A percentile compares a stretch with the other conserved stretches of the same genome.
phyloP scores from a whole-genome alignment of 1,140 invertebrate genomes.

The Danaus plexippus region DNA sequence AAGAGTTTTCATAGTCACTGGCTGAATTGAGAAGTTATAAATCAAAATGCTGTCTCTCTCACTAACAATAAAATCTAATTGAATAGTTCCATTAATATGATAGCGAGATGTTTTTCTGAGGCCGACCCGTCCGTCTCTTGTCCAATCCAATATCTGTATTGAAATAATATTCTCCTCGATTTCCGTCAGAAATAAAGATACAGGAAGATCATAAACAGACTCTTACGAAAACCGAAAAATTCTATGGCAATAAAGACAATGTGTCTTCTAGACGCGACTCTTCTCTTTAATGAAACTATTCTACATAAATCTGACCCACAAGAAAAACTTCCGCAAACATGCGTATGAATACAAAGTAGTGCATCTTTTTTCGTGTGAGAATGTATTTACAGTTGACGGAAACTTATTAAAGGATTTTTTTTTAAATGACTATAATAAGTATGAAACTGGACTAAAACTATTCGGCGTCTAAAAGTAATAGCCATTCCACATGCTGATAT shows the following conservation, averaged over 20 bases:
- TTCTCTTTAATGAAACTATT: slow-evolving; percentile 11
- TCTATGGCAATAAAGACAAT: slow-evolving; percentile 10
- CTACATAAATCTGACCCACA: not conserved
- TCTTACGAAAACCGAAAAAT: slow-evolving; percentile 15
- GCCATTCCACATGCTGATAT: slow-evolving; percentile 17
- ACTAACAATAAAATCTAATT: too few species aligned
- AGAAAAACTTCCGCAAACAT: too few species aligned
- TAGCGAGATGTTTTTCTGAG: too few species aligned
- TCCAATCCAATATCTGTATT: not conserved
- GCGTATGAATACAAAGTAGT: too few species aligned
- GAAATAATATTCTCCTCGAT: slow-evolving; percentile 5
- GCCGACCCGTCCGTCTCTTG: too few species aligned
- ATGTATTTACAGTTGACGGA: too few species aligned
- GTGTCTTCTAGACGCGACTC: slow-evolving; percentile 5
- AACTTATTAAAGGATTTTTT: not conserved
- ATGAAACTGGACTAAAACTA: not conserved
- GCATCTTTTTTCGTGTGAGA: too few species aligned
- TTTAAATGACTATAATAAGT: not conserved
- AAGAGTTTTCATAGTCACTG: too few species aligned
- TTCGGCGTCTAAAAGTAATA: slow-evolving; percentile 7
- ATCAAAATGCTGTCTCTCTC: too few species aligned
- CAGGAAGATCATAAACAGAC: slow-evolving; percentile 14
- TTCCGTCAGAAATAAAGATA: slow-evolving; percentile 5
- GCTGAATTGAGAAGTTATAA: too few species aligned
- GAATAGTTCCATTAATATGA: too few species aligned